These are phyloP conservation scores for Erethizon dorsatum DNA, from an alignment of 2,797 vertebrate genomes.

Conservation along the genomic window DNA sequence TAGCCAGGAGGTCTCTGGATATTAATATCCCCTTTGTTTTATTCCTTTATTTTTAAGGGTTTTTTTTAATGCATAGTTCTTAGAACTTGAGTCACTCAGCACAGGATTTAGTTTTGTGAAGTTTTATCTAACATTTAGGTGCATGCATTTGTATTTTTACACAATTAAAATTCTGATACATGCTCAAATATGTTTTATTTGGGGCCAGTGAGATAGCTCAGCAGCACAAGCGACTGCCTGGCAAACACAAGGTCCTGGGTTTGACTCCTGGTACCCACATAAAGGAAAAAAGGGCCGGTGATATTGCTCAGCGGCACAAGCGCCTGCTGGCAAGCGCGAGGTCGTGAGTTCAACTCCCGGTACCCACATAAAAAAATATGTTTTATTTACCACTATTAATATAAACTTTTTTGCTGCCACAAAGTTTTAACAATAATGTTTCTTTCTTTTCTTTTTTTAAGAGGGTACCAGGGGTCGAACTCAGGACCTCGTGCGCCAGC, in stretches of 20 bases:
- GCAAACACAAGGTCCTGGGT: no score
- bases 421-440: not conserved
- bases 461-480: no score
- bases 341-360: no score
- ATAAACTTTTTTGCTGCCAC: not conserved
- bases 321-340: no score
- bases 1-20: not conserved
- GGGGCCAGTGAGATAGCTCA: no score
- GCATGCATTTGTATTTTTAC: not conserved
- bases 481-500: no score
- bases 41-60: not conserved
- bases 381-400: slow-evolving; percentile 38
- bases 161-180: slow-evolving; percentile 24
- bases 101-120: slow-evolving; percentile 51
- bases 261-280: no score
- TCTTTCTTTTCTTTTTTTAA: not conserved
- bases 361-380: not conserved
- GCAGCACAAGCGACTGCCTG: no score
- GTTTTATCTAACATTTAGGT: slow-evolving; percentile 3
- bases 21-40: not conserved
- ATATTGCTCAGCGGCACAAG: no score
- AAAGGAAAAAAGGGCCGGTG: no score
- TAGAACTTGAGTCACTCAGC: slow-evolving; percentile 46
- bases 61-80: not conserved
- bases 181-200: slow-evolving; percentile 40